Percentiles rank a stretch among this genome's conserved stretches.
phyloP scores from a whole-genome alignment of 2,888 invertebrate genomes.

The Xylota sylvarum region DNA sequence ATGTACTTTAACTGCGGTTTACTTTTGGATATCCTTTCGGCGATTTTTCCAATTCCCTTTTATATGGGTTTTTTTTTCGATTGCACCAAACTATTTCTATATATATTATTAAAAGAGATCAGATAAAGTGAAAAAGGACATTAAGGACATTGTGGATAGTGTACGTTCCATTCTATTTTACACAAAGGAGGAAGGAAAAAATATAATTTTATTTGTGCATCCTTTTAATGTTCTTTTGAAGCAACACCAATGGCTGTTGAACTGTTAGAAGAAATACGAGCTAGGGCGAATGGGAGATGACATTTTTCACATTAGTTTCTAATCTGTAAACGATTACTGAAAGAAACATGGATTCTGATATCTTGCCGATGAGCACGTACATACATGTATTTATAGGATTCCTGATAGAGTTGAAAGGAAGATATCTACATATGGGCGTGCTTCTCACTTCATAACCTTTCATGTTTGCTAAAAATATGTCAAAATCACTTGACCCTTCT shows the following conservation, averaged over 20 bases:
- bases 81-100: constrained; percentile 19
- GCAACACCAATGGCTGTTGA: constrained; percentile 7
- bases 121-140: constrained; percentile 36
- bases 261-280: not conserved
- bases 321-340: not conserved
- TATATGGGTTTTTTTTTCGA: constrained; percentile 38
- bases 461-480: no score
- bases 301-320: not conserved
- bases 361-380: no score
- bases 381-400: no score
- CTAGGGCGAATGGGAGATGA: not conserved
- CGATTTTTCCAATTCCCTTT: constrained; percentile 46
- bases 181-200: constrained; percentile 24
- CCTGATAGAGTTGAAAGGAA: no score
- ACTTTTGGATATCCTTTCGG: constrained; percentile 44
- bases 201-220: constrained; percentile 32
- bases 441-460: no score
- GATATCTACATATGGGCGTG: no score
- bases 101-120: constrained; percentile 29
- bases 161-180: constrained; percentile 19
- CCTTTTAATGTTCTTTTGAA: constrained; percentile 19
- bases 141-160: constrained; percentile 25
- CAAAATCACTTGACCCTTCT: not conserved
- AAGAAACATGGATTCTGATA: no score
- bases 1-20: constrained; percentile 54